A percentile compares a stretch with the other conserved stretches of the same genome.
phyloP scores from a whole-genome alignment of 2,888 invertebrate species.

The Opisthograptis luteolata region DNA sequence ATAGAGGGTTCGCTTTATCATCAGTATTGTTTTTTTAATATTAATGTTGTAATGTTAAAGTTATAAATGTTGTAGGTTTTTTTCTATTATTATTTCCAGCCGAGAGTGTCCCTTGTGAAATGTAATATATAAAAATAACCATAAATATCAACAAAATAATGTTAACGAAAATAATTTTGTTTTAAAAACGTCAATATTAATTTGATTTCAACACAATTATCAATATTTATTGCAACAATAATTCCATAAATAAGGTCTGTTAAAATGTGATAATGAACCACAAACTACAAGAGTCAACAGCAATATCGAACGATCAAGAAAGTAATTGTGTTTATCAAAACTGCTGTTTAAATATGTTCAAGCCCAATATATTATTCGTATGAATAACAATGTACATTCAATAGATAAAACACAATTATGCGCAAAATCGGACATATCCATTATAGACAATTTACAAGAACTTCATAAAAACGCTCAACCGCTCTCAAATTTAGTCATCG shows the following conservation, averaged over 20 bases:
- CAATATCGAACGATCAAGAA: background rate
- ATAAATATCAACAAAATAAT: no score
- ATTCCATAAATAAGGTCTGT: background rate
- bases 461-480: background rate
- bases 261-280: background rate
- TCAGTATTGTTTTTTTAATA: constrained; percentile 38
- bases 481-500: background rate
- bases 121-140: no score
- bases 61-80: no score
- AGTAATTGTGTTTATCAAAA: background rate
- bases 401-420: background rate
- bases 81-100: no score
- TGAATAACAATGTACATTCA: no score
- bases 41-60: constrained; percentile 8
- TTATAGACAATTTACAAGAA: background rate
- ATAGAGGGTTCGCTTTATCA: constrained; percentile 57
- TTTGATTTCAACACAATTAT: no score
- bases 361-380: no score
- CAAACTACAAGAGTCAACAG: background rate
- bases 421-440: background rate
- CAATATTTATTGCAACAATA: no score
- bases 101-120: no score
- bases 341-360: background rate
- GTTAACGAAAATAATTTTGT: no score
- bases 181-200: no score